phyloP scores from a whole-genome alignment of 2,797 vertebrate species.

The Pseudomugil tenellus region DNA sequence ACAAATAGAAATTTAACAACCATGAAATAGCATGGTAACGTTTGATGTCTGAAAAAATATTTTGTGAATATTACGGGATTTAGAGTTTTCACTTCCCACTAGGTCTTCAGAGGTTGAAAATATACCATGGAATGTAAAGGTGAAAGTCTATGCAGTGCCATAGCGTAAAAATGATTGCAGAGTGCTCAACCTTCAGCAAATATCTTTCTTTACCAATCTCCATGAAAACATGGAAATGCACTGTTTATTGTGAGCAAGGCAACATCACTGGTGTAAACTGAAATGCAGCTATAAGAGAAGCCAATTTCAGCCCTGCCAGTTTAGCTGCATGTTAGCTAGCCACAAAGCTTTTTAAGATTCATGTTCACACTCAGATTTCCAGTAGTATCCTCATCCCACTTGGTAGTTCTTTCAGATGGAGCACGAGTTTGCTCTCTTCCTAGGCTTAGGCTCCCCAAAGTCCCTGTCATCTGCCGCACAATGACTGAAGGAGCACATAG shows the following conservation, averaged over 20 bases:
- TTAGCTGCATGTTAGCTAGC: conserved; percentile 46
- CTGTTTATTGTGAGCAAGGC: conserved; percentile 27
- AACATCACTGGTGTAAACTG: conserved; percentile 41
- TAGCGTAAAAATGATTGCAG: conserved; percentile 29
- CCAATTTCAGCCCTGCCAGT: conserved; percentile 18
- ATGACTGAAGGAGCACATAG: conserved; percentile 89
- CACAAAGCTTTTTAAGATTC: conserved; percentile 25
- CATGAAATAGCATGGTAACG: conserved; percentile 33
- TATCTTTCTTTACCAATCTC: conserved; percentile 22
- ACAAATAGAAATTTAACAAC: conserved; percentile 21
- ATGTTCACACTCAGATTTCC: conserved; percentile 30
- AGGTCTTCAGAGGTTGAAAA: conserved; percentile 19
- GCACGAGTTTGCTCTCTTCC: conserved; percentile 95
- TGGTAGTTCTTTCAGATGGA: conserved; percentile 85
- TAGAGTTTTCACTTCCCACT: conserved; percentile 17
- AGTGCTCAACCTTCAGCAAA: conserved; percentile 16
- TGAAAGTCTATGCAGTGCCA: conserved; percentile 18
- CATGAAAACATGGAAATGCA: conserved; percentile 40
- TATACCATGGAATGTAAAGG: conserved; percentile 40
- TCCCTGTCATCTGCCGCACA: conserved; percentile 87
- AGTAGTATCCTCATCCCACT: conserved; percentile 12
- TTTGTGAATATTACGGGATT: conserved; percentile 29
- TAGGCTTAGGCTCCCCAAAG: conserved; percentile 90
- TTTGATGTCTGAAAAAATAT: conserved; percentile 26
- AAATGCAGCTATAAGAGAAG: conserved; percentile 28